Evolutionary conservation across 2,113 vertebrate genomes (phyloP), one percentile per base, ranked within the genome.

Genomic region (Sphaerodactylus townsendi): DNA sequence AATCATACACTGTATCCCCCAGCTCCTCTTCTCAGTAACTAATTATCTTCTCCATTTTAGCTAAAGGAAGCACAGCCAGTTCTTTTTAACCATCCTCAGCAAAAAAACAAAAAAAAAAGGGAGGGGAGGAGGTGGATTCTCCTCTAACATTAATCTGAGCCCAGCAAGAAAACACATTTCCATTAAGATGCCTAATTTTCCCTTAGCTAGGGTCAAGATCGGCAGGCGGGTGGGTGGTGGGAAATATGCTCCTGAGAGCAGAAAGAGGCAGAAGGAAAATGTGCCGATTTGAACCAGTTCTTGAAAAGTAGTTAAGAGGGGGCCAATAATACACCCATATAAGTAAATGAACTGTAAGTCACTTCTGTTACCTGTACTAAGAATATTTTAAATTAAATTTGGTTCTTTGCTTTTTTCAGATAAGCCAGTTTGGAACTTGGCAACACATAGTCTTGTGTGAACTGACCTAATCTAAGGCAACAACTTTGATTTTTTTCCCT

Each of bases 401-500:
- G 71, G 53, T 2, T 0, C 0, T 21, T 83, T 71, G 37, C 14
- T 68, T 85, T 65, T 25, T 71, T 69, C 39, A 77, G 53, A 79
- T 77, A 41, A 56, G 8, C 53, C n/a, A 1, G 41, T 8, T 1
- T 10, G 69, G 83, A 62, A 64, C 30, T 76, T 15, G 5, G 6
- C 50, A 84, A 77, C 2, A 87, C 11, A 48, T 56, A 56, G 6
- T 10, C 39, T 86, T 10, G 65, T 15, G 28, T 33, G 65, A 92
- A 91, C n/a, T n/a, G n/a, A n/a, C 75, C 3, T 10, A 1, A 3
- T 46, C 87, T 88, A 77, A 10, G 0, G 10, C 21, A 33, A 25
- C 37, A 87, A 72, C n/a, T 78, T 30, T 25, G 2, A 77, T 13
- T 75, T 17, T 85, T 82, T 69, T 82, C 78, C 65, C 81, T 75